These are phyloP conservation scores for Scomber scombrus DNA, from an alignment of 2,113 vertebrate genomes.

Conservation along the genomic window DNA sequence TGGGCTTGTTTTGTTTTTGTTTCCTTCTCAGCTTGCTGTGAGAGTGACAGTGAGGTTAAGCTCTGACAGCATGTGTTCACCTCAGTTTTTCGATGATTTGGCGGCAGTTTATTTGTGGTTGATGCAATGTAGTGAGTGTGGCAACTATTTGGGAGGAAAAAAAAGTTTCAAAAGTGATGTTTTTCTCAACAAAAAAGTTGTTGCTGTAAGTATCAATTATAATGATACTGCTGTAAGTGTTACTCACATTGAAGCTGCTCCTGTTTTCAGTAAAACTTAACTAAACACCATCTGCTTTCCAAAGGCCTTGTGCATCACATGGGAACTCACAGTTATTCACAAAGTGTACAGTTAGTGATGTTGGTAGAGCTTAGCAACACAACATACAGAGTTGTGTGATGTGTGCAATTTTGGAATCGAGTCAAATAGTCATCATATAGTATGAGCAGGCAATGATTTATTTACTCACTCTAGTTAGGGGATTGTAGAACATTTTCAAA, in stretches of 20 bases:
- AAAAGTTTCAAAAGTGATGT: background rate
- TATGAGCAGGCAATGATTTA: background rate
- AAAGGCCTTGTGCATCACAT: slow-evolving; percentile 5
- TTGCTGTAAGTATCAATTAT: slow-evolving; percentile 32
- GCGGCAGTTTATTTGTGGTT: background rate
- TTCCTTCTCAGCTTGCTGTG: slow-evolving; percentile 6
- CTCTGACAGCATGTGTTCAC: background rate
- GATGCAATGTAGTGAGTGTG: slow-evolving; percentile 3
- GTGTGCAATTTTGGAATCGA: slow-evolving; percentile 4
- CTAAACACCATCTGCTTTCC: slow-evolving; percentile 40
- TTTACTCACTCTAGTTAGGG: background rate
- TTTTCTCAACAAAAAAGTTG: background rate
- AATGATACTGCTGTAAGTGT: slow-evolving; percentile 36
- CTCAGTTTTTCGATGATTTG: slow-evolving; percentile 6
- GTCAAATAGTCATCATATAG: slow-evolving; percentile 14
- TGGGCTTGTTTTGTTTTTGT: background rate
- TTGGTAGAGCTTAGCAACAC: slow-evolving; percentile 15
- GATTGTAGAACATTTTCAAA: background rate
- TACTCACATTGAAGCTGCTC: slow-evolving; percentile 30
- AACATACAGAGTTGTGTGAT: background rate
- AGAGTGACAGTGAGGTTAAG: slow-evolving; percentile 12
- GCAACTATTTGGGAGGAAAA: background rate
- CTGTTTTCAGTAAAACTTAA: slow-evolving; percentile 38
- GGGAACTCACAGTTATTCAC: slow-evolving; percentile 32
- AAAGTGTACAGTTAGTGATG: slow-evolving; percentile 23